Conservation (phyloP, 2,113 vertebrate genomes). For the Sigmodon hispidus region DNA sequence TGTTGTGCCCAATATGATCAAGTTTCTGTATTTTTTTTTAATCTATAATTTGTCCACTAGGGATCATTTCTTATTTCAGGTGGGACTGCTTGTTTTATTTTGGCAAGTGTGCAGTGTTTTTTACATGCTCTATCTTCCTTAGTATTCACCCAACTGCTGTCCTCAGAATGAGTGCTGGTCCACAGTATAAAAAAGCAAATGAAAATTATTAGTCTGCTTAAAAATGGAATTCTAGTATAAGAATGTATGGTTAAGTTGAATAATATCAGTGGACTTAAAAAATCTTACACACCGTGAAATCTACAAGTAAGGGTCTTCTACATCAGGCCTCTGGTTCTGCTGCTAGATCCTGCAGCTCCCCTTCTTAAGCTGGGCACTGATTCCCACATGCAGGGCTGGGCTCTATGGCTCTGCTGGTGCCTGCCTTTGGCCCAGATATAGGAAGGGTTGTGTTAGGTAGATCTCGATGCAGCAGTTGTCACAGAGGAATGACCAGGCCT, state of each 20-base stretch:
- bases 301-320: background rate
- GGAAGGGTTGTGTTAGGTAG: background rate
- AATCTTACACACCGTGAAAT: background rate
- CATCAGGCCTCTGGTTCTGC: background rate
- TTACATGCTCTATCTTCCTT: background rate
- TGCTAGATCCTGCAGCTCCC: background rate
- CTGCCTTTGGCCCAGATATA: background rate
- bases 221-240: background rate
- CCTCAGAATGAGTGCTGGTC: background rate
- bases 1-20: background rate
- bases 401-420: background rate
- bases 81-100: constrained; percentile 7
- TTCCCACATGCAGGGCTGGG: background rate
- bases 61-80: background rate
- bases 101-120: background rate
- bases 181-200: background rate
- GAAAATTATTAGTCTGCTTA: background rate
- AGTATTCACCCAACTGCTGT: background rate
- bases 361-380: background rate
- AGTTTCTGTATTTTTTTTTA: background rate
- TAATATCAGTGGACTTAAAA: background rate
- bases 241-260: background rate
- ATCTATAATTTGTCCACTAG: background rate
- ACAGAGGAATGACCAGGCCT: background rate
- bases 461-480: background rate